Evolutionary conservation across 1,140 invertebrate species (phyloP).

Genomic region (Ips typographus): DNA sequence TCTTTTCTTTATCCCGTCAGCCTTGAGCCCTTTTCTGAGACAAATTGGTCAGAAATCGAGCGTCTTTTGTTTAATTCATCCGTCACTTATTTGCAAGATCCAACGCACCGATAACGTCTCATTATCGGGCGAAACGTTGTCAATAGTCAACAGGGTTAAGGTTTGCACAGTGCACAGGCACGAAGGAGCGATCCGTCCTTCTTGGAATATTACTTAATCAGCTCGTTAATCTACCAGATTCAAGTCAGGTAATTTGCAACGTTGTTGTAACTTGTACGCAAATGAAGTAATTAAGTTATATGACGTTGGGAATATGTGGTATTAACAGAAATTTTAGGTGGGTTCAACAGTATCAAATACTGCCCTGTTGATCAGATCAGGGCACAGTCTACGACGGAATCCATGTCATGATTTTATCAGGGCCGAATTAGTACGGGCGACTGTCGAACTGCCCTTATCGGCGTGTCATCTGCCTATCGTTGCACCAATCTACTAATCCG

Average conservation of each 20-base stretch:
- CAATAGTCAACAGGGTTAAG: constrained; percentile 4
- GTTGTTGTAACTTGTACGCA: no score
- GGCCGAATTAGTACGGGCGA: constrained; percentile 26
- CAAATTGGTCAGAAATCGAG: background rate
- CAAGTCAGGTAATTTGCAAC: no score
- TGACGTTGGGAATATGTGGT: no score
- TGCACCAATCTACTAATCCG: constrained; percentile 25
- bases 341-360: no score
- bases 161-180: background rate
- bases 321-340: no score
- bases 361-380: background rate
- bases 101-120: constrained; percentile 2
- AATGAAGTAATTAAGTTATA: no score
- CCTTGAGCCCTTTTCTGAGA: background rate
- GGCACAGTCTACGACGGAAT: constrained; percentile 10
- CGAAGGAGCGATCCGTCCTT: background rate
- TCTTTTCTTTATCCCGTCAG: constrained; percentile 12
- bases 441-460: constrained; percentile 25
- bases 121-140: constrained; percentile 1
- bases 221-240: no score
- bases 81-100: constrained; percentile 16
- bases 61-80: constrained; percentile 6
- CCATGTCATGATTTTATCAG: constrained; percentile 22
- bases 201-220: background rate
- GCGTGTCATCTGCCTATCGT: constrained; percentile 26